phyloP scores from a whole-genome alignment of 2,797 vertebrate species.

The Lemur catta region DNA sequence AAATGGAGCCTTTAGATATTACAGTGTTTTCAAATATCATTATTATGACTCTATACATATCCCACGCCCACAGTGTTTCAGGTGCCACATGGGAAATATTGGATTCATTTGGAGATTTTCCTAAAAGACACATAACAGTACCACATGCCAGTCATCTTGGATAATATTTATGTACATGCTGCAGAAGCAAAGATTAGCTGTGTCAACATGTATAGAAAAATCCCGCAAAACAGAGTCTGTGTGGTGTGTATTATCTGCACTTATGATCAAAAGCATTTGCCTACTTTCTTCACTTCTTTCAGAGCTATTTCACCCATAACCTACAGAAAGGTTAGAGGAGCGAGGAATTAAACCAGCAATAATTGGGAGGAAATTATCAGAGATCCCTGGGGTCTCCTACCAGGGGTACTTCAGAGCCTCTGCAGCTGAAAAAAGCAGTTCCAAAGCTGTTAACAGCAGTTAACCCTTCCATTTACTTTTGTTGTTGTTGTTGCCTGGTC shows the following conservation, averaged over 20 bases:
- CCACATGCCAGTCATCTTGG: constrained; percentile 66
- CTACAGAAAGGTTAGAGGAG: not conserved
- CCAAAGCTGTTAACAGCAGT: not conserved
- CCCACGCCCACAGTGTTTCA: constrained; percentile 58
- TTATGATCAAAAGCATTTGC: constrained; percentile 28
- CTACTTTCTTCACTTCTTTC: constrained; percentile 26
- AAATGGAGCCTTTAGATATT: constrained; percentile 56
- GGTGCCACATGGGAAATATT: constrained; percentile 67
- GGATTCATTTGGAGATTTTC: constrained; percentile 59
- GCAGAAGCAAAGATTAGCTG: constrained; percentile 66
- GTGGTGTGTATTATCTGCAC: not conserved
- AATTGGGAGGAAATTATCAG: constrained; percentile 12
- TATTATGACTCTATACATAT: constrained; percentile 71
- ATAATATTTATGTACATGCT: constrained; percentile 61
- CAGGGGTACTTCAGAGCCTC: not conserved
- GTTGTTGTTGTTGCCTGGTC: not conserved
- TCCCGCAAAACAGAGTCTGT: constrained; percentile 33
- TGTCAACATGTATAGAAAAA: constrained; percentile 63
- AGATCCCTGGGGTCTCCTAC: not conserved
- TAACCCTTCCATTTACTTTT: not conserved
- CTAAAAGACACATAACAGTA: constrained; percentile 61
- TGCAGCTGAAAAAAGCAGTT: not conserved
- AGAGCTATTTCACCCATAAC: constrained; percentile 27
- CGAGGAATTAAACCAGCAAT: not conserved
- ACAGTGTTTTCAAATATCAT: constrained; percentile 68